Conservation (phyloP, 2,797 vertebrate species). For the Xenentodon cancila region DNA sequence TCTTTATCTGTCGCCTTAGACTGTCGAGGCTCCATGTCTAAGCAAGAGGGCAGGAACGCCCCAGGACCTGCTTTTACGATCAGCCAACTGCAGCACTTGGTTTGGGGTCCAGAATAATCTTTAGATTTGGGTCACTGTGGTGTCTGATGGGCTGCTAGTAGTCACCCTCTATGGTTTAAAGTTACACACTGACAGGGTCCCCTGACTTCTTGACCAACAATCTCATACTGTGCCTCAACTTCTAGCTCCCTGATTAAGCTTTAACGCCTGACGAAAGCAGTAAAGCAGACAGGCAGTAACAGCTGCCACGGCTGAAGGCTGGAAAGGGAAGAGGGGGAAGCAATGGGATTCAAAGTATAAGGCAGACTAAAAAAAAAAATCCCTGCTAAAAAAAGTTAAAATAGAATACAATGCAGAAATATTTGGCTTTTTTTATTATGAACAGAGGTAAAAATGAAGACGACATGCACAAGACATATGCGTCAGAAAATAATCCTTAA, state of each 20-base stretch:
- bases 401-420: too few species aligned
- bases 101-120: constrained; percentile 23
- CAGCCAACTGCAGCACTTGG: constrained; percentile 6
- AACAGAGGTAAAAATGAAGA: too few species aligned
- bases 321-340: neutral
- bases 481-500: neutral
- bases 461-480: neutral
- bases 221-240: constrained; percentile 7
- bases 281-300: constrained; percentile 60
- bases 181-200: constrained; percentile 53
- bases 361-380: neutral
- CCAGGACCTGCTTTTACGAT: neutral
- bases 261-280: neutral
- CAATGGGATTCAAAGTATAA: neutral
- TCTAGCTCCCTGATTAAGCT: constrained; percentile 11
- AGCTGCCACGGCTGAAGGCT: constrained; percentile 51
- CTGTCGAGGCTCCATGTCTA: constrained; percentile 46
- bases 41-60: neutral
- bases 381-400: neutral
- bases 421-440: too few species aligned
- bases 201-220: constrained; percentile 36
- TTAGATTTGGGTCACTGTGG: constrained; percentile 31
- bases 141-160: neutral
- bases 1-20: constrained; percentile 38
- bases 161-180: constrained; percentile 40